Conservation (phyloP, 2,113 vertebrate genomes). For the Lepus americanus region DNA sequence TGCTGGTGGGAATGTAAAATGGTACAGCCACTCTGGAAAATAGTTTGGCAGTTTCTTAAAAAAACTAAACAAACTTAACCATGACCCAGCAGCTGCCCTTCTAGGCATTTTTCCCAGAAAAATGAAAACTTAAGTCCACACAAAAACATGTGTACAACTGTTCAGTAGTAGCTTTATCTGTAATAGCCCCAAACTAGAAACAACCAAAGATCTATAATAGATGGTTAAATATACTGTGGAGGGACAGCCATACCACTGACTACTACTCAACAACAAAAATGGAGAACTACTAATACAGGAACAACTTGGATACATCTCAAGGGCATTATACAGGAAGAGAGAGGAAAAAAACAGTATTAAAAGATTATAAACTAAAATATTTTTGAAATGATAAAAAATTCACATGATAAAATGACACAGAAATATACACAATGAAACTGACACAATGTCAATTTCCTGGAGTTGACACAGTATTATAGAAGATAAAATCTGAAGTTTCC, state of each 20-base stretch:
- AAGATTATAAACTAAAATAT: slow-evolving; percentile 19
- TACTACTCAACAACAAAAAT: slow-evolving; percentile 66
- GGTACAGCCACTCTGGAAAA: slow-evolving; percentile 79
- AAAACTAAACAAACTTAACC: slow-evolving; percentile 77
- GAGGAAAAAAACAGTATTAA: slow-evolving; percentile 20
- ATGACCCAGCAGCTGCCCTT: slow-evolving; percentile 74
- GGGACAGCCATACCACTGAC: slow-evolving; percentile 6
- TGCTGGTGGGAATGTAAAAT: slow-evolving; percentile 78
- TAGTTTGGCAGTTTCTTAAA: slow-evolving; percentile 78
- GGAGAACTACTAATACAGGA: slow-evolving; percentile 59
- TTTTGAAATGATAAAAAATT: slow-evolving; percentile 61
- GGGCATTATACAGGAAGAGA: slow-evolving; percentile 9
- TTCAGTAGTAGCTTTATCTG: slow-evolving; percentile 66
- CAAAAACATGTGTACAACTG: slow-evolving; percentile 59
- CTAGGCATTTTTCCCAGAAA: slow-evolving; percentile 73
- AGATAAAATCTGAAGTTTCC: background rate
- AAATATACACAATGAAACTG: slow-evolving; percentile 49
- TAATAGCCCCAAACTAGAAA: slow-evolving; percentile 59
- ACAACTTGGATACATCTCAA: slow-evolving; percentile 42
- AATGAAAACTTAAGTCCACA: slow-evolving; percentile 74
- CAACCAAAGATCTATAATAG: slow-evolving; percentile 53
- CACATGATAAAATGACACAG: slow-evolving; percentile 47
- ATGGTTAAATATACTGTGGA: slow-evolving; percentile 50
- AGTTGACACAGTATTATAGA: background rate
- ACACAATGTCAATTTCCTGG: slow-evolving; percentile 33